phyloP scores from a whole-genome alignment of 2,113 vertebrate species.

The Galeopterus variegatus region DNA sequence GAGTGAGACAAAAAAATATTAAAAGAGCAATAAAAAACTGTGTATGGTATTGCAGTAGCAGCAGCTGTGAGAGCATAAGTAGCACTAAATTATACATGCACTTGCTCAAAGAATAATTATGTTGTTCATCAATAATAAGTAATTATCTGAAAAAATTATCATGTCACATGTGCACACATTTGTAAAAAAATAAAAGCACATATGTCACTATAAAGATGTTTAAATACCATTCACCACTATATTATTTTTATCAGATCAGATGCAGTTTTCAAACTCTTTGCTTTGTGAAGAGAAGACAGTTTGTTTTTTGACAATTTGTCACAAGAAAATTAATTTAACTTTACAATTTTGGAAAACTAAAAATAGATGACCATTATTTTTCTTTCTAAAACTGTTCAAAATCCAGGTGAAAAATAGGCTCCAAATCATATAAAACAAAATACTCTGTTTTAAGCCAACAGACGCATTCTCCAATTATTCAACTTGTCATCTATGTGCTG shows the following conservation, averaged over 20 bases:
- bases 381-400: slow-evolving; percentile 1
- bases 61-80: slow-evolving; percentile 77
- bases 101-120: slow-evolving; percentile 79
- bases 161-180: slow-evolving; percentile 69
- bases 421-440: slow-evolving; percentile 59
- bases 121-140: slow-evolving; percentile 84
- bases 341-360: slow-evolving; percentile 53
- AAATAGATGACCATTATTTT: slow-evolving; percentile 60
- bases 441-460: slow-evolving; percentile 54
- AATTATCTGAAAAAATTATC: slow-evolving; percentile 77
- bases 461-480: slow-evolving; percentile 49
- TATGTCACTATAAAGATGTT: slow-evolving; percentile 68
- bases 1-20: slow-evolving; percentile 66
- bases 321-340: slow-evolving; percentile 57
- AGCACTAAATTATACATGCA: slow-evolving; percentile 84
- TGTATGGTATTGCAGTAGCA: slow-evolving; percentile 26
- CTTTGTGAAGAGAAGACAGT: background rate
- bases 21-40: slow-evolving; percentile 70
- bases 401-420: slow-evolving; percentile 47
- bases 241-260: slow-evolving; percentile 62
- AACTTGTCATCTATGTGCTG: slow-evolving; percentile 48
- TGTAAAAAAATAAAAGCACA: slow-evolving; percentile 77
- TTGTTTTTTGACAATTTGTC: slow-evolving; percentile 61
- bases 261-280: slow-evolving; percentile 58
- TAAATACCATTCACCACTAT: slow-evolving; percentile 55